Evolutionary conservation across 2,888 invertebrate genomes (phyloP).

Genomic region (Eudasyphora cyanicolor): DNA sequence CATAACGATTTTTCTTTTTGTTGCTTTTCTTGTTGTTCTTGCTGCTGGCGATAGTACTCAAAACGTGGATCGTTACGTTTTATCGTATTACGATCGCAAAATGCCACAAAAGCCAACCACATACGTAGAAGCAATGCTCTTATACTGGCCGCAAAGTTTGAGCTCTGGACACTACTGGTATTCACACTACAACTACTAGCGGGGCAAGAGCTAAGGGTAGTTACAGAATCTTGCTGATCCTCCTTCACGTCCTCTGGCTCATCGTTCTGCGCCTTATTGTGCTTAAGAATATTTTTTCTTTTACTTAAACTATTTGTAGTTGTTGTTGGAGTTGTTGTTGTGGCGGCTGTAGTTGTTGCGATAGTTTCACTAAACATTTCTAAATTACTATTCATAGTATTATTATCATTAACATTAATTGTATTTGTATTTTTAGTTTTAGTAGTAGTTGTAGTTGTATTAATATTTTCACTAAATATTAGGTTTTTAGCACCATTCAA

Average conservation of each 20-base stretch:
- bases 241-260: slow-evolving; percentile 17
- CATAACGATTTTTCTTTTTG: neutral
- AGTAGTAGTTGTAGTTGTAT: slow-evolving; percentile 38
- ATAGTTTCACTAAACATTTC: slow-evolving; percentile 51
- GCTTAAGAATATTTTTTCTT: slow-evolving; percentile 52
- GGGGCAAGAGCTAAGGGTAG: neutral
- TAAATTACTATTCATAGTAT: slow-evolving; percentile 43
- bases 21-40: slow-evolving; percentile 22
- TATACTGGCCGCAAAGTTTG: slow-evolving; percentile 24
- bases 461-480: slow-evolving; percentile 67
- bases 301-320: slow-evolving; percentile 60
- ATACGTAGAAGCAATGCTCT: slow-evolving; percentile 57
- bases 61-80: slow-evolving; percentile 67
- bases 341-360: slow-evolving; percentile 31
- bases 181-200: neutral
- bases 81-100: slow-evolving; percentile 69
- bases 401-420: slow-evolving; percentile 53
- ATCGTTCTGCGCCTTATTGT: too few relatives aligned
- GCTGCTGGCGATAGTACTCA: slow-evolving; percentile 39
- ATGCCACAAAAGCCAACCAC: slow-evolving; percentile 68
- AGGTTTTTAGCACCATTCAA: slow-evolving; percentile 73
- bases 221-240: neutral
- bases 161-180: neutral
- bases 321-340: slow-evolving; percentile 26
- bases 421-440: slow-evolving; percentile 28